phyloP scores from a whole-genome alignment of 2,888 invertebrate species.

The Clivina fossor region DNA sequence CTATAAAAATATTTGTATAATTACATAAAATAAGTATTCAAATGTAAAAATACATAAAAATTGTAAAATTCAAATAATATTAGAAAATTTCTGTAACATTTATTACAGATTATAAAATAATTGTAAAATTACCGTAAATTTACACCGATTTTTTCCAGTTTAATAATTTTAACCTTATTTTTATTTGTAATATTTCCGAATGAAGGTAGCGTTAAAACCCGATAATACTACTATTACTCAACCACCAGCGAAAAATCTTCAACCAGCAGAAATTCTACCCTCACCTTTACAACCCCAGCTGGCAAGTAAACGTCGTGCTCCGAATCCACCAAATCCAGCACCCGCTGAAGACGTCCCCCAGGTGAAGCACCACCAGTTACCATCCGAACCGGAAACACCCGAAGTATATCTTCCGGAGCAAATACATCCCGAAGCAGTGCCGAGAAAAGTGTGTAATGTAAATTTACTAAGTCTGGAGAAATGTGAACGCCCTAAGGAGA shows the following conservation, averaged over 20 bases:
- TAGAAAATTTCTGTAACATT: too few species aligned
- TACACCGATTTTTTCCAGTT: too few species aligned
- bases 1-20: too few species aligned
- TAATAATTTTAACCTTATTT: too few species aligned
- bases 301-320: conserved; percentile 73
- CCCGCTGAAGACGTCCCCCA: background rate
- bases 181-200: too few species aligned
- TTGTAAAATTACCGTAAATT: too few species aligned
- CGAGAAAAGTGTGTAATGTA: conserved; percentile 74
- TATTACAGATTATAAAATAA: too few species aligned
- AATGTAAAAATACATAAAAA: too few species aligned
- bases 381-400: background rate
- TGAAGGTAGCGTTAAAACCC: conserved; percentile 25
- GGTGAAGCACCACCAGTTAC: conserved; percentile 40
- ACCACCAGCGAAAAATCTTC: conserved; percentile 10
- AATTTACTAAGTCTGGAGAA: conserved; percentile 58
- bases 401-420: too few species aligned
- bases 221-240: conserved; percentile 16
- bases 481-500: conserved; percentile 67
- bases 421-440: too few species aligned
- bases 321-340: conserved; percentile 64
- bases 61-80: too few species aligned
- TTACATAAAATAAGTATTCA: too few species aligned
- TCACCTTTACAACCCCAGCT: conserved; percentile 45
- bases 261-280: conserved; percentile 38